Evolutionary conservation across 2,888 invertebrate species (phyloP), one percentile per base, ranked within the genome.

Genomic region (Acanthoscelides obtectus): DNA sequence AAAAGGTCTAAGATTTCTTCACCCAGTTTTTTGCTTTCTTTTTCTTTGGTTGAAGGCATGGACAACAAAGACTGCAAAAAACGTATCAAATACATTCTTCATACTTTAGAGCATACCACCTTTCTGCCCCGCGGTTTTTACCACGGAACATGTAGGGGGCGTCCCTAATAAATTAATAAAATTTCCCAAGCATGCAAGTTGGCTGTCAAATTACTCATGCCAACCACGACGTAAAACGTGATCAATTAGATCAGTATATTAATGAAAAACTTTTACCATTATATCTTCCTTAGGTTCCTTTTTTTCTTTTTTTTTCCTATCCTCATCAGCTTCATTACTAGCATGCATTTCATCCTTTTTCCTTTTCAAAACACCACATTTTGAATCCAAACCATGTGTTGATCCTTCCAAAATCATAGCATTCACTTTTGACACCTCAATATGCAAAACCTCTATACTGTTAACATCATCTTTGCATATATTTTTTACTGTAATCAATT

Each of bases 31-130:
- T 98, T 98, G 75, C 93, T 97, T 81, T 98, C 97, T 80, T 96
- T 96, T 83, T 99, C 98, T 80, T 97, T 90, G 20, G 97, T 96
- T 0, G 98, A 97, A 0, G 97, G 96, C 90, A 94, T 93, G n/a
- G 94, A 93, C 75, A 97, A 86, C 65, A 97, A 83, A 22, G 94
- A 94, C 94, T 95, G 87, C 66, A 88, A 87, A 72, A 71, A 21
- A 71, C 69, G 69, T 69, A n/a, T n/a, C n/a, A n/a, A n/a, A n/a
- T n/a, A n/a, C n/a, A n/a, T n/a, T n/a, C n/a, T n/a, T n/a, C n/a
- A n/a, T n/a, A n/a, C n/a, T n/a, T n/a, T n/a, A n/a, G n/a, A n/a
- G n/a, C n/a, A n/a, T n/a, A n/a, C n/a, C n/a, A n/a, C n/a, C n/a
- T n/a, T n/a, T n/a, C n/a, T n/a, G n/a, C n/a, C n/a, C n/a, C n/a